Percentiles rank a stretch among this genome's conserved stretches.
Evolutionary conservation across 2,888 invertebrate species (phyloP).

Genomic region (Cryptosula pallasiana): DNA sequence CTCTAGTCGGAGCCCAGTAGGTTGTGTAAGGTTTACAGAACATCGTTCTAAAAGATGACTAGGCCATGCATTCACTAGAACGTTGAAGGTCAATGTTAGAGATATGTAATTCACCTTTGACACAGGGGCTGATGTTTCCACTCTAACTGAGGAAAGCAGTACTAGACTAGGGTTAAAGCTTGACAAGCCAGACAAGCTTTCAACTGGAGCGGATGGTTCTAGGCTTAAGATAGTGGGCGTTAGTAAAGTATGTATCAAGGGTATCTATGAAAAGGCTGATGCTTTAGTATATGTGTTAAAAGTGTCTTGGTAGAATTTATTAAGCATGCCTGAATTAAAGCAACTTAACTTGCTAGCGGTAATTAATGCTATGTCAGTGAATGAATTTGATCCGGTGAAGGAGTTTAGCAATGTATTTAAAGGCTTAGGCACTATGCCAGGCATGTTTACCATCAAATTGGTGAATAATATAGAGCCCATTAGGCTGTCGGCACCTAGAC

Average conservation of each 20-base stretch:
- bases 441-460: no score
- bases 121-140: slow-evolving; percentile 11
- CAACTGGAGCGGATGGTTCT: not conserved
- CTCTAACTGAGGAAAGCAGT: not conserved
- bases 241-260: not conserved
- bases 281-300: not conserved
- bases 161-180: not conserved
- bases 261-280: not conserved
- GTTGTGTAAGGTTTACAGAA: no score
- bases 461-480: no score
- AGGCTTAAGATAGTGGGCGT: not conserved
- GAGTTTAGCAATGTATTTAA: no score
- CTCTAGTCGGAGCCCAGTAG: no score
- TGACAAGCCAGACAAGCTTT: not conserved
- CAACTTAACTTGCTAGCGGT: not conserved
- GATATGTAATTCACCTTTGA: not conserved
- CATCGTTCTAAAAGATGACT: no score
- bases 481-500: no score
- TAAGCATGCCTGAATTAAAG: not conserved
- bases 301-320: not conserved
- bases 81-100: not conserved
- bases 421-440: no score
- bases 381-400: no score
- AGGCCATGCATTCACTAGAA: not conserved
- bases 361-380: not conserved